Evolutionary conservation across 2,797 vertebrate species (phyloP).

Genomic region (Arnoldichthys spilopterus): DNA sequence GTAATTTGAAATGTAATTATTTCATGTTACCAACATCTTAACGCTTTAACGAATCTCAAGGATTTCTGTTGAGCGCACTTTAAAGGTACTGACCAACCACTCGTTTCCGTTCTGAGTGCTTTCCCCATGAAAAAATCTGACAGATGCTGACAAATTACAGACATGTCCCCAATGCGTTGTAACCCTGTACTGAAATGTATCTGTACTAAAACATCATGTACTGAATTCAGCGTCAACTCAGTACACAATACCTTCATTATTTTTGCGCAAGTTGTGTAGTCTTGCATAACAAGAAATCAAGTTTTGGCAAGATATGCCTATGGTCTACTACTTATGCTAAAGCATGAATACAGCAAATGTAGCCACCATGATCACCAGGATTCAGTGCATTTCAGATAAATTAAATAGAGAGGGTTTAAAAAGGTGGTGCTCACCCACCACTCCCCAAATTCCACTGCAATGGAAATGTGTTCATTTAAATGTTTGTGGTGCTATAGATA

Average conservation of each 20-base stretch:
- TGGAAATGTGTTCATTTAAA: background rate
- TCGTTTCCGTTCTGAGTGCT: background rate
- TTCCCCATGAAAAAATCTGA: background rate
- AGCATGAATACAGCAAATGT: background rate
- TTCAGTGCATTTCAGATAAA: background rate
- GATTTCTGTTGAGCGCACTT: background rate
- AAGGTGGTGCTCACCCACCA: background rate
- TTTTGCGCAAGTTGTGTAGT: background rate
- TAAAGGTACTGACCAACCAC: background rate
- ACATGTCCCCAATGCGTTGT: background rate
- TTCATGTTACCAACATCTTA: background rate
- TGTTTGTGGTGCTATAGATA: background rate
- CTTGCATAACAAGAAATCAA: no score
- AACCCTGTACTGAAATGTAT: background rate
- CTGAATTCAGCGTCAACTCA: background rate
- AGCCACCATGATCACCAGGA: background rate
- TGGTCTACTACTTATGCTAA: background rate
- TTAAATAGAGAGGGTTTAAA: background rate
- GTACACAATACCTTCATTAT: background rate
- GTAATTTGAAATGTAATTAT: no score
- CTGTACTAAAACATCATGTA: background rate
- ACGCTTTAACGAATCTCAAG: background rate
- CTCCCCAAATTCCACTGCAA: background rate
- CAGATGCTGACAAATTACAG: background rate
- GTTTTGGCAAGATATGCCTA: no score